Evolutionary conservation across 2,888 invertebrate genomes (phyloP).

Genomic region (Theristus sp.): DNA sequence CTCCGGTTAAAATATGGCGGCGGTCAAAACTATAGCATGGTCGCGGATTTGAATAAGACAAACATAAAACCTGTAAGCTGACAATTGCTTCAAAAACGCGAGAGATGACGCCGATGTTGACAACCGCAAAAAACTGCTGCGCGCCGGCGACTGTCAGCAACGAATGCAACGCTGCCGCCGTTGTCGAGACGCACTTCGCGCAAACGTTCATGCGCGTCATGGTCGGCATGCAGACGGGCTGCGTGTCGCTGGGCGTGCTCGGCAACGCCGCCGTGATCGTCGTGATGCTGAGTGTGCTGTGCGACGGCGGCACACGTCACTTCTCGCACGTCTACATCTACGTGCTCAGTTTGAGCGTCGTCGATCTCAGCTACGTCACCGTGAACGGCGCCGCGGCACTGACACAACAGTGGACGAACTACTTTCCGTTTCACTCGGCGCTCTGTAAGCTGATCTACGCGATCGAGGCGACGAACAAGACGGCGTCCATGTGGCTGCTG

Average conservation of each 20-base stretch:
- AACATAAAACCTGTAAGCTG: too few species aligned
- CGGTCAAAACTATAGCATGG: too few species aligned
- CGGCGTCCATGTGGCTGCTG: conserved; percentile 7
- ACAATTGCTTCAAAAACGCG: too few species aligned
- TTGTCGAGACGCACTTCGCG: too few species aligned
- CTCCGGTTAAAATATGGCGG: too few species aligned
- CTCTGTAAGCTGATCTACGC: conserved; percentile 3
- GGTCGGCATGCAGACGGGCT: background rate
- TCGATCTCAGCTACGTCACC: background rate
- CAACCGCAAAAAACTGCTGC: too few species aligned
- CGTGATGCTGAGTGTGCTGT: background rate
- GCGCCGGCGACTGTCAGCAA: too few species aligned
- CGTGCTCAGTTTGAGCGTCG: conserved; percentile 4
- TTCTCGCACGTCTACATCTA: conserved; percentile 7
- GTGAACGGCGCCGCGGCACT: background rate
- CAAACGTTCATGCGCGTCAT: too few species aligned
- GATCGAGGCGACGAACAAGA: conserved; percentile 7
- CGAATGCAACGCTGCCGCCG: too few species aligned
- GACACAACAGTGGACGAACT: background rate
- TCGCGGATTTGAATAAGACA: too few species aligned
- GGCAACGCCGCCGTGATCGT: conserved; percentile 5
- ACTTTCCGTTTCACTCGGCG: conserved; percentile 2
- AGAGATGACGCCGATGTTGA: too few species aligned
- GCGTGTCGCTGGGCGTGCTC: background rate
- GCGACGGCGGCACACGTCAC: background rate